Evolutionary conservation across 2,888 invertebrate genomes (phyloP).

Genomic region (Lacanobia oleracea): DNA sequence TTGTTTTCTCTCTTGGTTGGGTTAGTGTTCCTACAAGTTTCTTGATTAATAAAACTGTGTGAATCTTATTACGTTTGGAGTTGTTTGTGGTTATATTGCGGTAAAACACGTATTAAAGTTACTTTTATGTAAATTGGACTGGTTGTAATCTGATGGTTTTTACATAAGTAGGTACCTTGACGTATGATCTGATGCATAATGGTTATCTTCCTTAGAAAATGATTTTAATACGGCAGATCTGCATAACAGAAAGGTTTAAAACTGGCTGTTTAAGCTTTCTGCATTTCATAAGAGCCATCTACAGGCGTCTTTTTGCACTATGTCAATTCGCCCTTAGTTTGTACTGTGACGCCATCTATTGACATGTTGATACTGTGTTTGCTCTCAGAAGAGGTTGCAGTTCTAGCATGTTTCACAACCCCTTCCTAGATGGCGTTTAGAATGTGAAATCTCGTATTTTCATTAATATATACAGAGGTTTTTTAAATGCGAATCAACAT

Average conservation of each 20-base stretch:
- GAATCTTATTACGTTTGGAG: constrained; percentile 22
- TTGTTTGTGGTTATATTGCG: constrained; percentile 8
- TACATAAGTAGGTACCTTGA: too few species aligned
- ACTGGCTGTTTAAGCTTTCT: too few species aligned
- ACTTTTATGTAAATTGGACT: constrained; percentile 17
- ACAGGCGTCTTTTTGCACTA: not conserved
- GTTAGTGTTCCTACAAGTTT: constrained; percentile 18
- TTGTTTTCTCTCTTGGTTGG: constrained; percentile 54
- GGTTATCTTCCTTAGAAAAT: too few species aligned
- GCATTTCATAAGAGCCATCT: constrained; percentile 8
- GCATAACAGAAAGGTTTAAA: too few species aligned
- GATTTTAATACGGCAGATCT: not conserved
- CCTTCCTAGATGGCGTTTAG: constrained; percentile 16
- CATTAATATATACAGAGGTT: too few species aligned
- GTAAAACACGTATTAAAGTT: constrained; percentile 8
- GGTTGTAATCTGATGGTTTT: not conserved
- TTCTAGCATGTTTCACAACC: not conserved
- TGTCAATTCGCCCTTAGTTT: not conserved
- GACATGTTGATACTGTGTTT: not conserved
- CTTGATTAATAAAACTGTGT: constrained; percentile 48
- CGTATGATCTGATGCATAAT: not conserved
- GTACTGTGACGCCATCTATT: constrained; percentile 15
- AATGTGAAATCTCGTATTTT: too few species aligned
- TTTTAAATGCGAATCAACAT: too few species aligned
- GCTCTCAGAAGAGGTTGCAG: not conserved